These are phyloP conservation scores for Plectrocnemia conspersa DNA, from an alignment of 1,140 invertebrate genomes.

Conservation along the genomic window DNA sequence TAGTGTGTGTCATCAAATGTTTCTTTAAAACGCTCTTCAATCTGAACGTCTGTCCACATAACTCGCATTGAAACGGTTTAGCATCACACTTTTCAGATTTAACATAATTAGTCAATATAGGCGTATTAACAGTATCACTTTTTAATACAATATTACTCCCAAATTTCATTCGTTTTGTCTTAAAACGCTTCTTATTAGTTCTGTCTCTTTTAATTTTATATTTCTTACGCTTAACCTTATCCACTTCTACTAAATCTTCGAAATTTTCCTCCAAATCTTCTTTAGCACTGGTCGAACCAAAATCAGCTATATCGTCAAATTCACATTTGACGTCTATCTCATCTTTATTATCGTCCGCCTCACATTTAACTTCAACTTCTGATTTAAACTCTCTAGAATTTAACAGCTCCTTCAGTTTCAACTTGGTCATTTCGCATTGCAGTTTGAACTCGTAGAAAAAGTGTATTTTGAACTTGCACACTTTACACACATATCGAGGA, in stretches of 20 bases:
- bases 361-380: not conserved
- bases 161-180: slow-evolving; percentile 13
- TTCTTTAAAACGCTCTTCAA: slow-evolving; percentile 51
- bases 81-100: not conserved
- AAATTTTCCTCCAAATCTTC: slow-evolving; percentile 2
- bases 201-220: not conserved
- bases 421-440: slow-evolving; percentile 37
- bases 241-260: not conserved
- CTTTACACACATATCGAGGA: slow-evolving; percentile 38
- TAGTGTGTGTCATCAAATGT: slow-evolving; percentile 55
- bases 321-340: slow-evolving; percentile 5
- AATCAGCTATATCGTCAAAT: not conserved
- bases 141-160: slow-evolving; percentile 8
- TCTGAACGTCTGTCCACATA: slow-evolving; percentile 54
- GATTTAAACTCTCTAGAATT: too few relatives aligned
- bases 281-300: not conserved
- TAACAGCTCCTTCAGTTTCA: slow-evolving; percentile 29
- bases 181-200: slow-evolving; percentile 14
- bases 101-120: not conserved
- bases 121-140: not conserved
- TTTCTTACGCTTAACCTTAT: not conserved
- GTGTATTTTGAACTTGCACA: slow-evolving; percentile 37
- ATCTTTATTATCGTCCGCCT: not conserved
- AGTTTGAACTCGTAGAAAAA: slow-evolving; percentile 40
- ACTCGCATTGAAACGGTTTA: slow-evolving; percentile 36